Base-by-base conservation (phyloP, 2,797 vertebrate species). In the Yasuhikotakia modesta region DNA sequence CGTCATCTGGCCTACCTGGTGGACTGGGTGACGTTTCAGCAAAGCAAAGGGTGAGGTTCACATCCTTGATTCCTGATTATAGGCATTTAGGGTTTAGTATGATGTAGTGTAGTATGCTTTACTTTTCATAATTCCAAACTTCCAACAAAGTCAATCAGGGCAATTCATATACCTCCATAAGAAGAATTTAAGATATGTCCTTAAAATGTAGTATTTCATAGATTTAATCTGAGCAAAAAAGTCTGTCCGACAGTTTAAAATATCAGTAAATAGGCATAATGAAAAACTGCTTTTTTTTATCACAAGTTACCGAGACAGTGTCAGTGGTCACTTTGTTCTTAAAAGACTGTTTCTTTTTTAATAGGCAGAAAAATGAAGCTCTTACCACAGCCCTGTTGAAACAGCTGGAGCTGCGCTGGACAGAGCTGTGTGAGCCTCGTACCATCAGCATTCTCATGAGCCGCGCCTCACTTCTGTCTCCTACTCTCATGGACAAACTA, bases 361-460 rank as follows among this genome's bases (percentile, higher is more conserved):
- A 30, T 24, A 85, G 81, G 39, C 58, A 73, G 58, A 73, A 66
- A 61, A 67, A 85, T 45, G 69, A 83, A 65, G 17, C 2, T 1
- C 79, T 85, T 22, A 65, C 61, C 24, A 43, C 35, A 27, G 22
- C 73, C 32, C 81, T 94, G 5, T 30, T 97, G 5, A 91, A 93
- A 83, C 94, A 95, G 13, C 90, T 99, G 74, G 96, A 98, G 82
- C 90, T 97, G 78, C 95, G 96, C 43, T 99, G 96, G 97, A 92
- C 92, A 0, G 96, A 99, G 88, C 93, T 99, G 0, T 80, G 84
- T 0, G 94, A 96, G 2, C 43, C 90, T 1, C 92, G 85, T 13
- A 89, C 87, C 0, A 71, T 96, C 82, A 90, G 88, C 63, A 0
- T 5, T 0, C 77, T 99, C n/a, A 92, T 98, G 75, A 2, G 68